A percentile compares a stretch with the other conserved stretches of the same genome.
Conservation (phyloP, 2,888 invertebrate genomes). For the Oscheius sp. region DNA sequence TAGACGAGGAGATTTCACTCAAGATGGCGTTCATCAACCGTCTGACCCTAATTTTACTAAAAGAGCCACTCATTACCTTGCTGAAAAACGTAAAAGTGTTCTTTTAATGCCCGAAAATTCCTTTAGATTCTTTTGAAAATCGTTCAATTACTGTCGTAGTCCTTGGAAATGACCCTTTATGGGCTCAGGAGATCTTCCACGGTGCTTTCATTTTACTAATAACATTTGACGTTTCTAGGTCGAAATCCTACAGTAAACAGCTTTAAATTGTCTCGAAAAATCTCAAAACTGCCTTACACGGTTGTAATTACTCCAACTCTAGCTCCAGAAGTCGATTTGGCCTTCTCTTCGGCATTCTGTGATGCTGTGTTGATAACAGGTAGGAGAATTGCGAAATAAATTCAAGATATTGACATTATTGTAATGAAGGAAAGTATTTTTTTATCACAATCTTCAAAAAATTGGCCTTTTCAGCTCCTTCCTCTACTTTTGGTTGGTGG, state of each 20-base stretch:
- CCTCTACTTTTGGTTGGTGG: constrained; percentile 50
- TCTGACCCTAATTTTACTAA: constrained; percentile 38
- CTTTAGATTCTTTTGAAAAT: not conserved
- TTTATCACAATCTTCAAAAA: too few species aligned
- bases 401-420: too few species aligned
- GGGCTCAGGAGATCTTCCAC: constrained; percentile 35
- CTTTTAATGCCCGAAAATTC: not conserved
- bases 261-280: too few species aligned
- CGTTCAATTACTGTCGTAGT: constrained; percentile 33
- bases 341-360: constrained; percentile 37
- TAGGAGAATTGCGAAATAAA: not conserved
- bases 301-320: constrained; percentile 38
- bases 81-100: constrained; percentile 32
- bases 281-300: not conserved
- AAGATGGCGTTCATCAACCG: constrained; percentile 41
- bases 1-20: constrained; percentile 42
- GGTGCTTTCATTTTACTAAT: too few species aligned
- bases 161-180: constrained; percentile 40
- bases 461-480: constrained; percentile 39
- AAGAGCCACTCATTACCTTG: constrained; percentile 37
- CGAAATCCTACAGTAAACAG: too few species aligned
- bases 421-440: not conserved
- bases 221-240: too few species aligned
- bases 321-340: constrained; percentile 39
- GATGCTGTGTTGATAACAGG: constrained; percentile 45